phyloP scores from a whole-genome alignment of 1,140 invertebrate genomes.

The Pogonomyrmex californicus region DNA sequence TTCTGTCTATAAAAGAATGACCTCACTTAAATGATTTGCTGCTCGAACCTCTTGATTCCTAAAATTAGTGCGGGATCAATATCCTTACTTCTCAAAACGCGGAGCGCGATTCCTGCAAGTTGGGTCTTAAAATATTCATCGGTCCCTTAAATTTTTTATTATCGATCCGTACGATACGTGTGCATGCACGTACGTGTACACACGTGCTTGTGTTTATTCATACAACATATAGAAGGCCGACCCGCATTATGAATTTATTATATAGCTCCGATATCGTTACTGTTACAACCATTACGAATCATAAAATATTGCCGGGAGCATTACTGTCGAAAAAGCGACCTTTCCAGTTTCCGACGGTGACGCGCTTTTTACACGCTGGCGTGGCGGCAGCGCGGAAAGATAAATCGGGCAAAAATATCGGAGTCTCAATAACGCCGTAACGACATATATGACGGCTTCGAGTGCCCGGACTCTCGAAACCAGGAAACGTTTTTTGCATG shows the following conservation, averaged over 20 bases:
- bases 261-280: constrained; percentile 28
- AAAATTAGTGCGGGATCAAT: constrained; percentile 58
- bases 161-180: background rate
- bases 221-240: background rate
- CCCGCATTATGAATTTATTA: constrained; percentile 29
- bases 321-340: constrained; percentile 30
- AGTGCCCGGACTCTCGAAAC: background rate
- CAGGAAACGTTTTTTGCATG: constrained; percentile 21
- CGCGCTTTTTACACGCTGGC: background rate
- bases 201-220: too few species aligned
- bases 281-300: constrained; percentile 30
- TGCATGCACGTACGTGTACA: background rate
- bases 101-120: background rate
- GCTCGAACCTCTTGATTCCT: background rate
- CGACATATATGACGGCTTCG: constrained; percentile 11
- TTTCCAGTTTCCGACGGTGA: background rate
- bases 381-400: background rate
- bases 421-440: constrained; percentile 39
- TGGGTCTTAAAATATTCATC: background rate
- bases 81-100: constrained; percentile 24
- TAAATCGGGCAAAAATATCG: constrained; percentile 42
- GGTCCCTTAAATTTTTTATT: constrained; percentile 26
- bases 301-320: constrained; percentile 50
- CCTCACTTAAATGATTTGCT: constrained; percentile 3
- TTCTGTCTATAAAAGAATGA: background rate